Percentiles rank a stretch among this genome's conserved stretches.
phyloP scores from a whole-genome alignment of 1,140 invertebrate species.

The Bradysia coprophila region DNA sequence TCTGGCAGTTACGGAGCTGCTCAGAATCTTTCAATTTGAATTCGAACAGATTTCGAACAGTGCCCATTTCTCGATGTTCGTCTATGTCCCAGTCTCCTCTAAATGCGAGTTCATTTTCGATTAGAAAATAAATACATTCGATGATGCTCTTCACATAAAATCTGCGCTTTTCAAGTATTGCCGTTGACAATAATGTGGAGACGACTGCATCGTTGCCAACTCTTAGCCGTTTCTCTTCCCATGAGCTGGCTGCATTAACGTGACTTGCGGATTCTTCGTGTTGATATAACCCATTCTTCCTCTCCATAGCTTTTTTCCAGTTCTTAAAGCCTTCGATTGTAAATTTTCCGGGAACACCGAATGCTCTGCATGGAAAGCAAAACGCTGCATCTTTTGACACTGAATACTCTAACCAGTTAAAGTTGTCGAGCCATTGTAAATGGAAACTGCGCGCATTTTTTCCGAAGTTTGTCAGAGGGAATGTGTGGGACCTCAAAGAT shows the following conservation, averaged over 20 bases:
- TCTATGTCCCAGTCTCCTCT: neutral
- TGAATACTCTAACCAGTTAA: neutral
- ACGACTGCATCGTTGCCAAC: neutral
- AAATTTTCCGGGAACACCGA: neutral
- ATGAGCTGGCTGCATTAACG: neutral
- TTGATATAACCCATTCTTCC: neutral
- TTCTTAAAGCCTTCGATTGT: neutral
- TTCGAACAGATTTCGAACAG: neutral
- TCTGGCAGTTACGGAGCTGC: neutral
- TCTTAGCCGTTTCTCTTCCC: neutral
- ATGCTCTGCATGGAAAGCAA: neutral
- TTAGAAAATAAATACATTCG: neutral
- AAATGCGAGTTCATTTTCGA: neutral
- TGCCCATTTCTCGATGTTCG: neutral
- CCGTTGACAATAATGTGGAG: neutral
- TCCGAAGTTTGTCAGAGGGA: neutral
- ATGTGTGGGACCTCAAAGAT: too few species aligned
- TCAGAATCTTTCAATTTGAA: neutral
- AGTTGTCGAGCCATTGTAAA: neutral
- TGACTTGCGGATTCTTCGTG: neutral
- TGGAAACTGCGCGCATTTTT: neutral
- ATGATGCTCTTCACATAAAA: neutral
- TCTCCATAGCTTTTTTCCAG: neutral
- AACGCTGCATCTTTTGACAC: neutral
- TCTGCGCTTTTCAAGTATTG: neutral